Evolutionary conservation across 1,140 invertebrate species (phyloP), one percentile per base, ranked within the genome.

Genomic region (Agraylea sexmaculata): DNA sequence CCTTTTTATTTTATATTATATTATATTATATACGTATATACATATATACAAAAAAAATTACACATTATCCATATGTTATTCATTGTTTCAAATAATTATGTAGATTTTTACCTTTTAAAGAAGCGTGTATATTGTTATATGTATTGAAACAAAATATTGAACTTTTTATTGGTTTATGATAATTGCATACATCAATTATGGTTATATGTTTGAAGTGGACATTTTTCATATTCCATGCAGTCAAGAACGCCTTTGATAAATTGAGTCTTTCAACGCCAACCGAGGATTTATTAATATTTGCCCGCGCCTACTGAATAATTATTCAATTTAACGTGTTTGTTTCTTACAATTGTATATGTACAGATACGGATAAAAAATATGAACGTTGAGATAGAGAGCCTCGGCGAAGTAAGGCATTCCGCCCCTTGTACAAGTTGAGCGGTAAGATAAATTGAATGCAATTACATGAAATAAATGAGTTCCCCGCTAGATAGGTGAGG

Each of bases 401-500:
- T n/a, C n/a, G n/a, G n/a, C 36, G 36, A 23, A 41, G 38, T 41
- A 44, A 27, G 39, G 29, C 18, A 29, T 34, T 37, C 42, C 13
- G 34, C 39, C 44, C 37, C 44, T 29, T 27, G 34, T 29, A 25
- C 28, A 49, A 49, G 42, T 45, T 44, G 39, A 43, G 41, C 43
- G 47, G 32, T 20, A 44, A 49, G 47, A 49, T 49, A 49, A 49
- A 49, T 49, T 49, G 40, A 43, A 49, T 43, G 47, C 43, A 49
- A 49, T 49, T 49, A 49, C 43, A 41, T 20, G 36, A 42, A 45
- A 49, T 49, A 49, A 49, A 49, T 46, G 47, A 45, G 34, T 30
- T 25, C 42, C 18, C 45, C 30, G 27, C 27, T 23, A 13, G 25
- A 19, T n/a, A n/a, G n/a, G 16, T 7, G 15, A 12, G 38, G 23